Evolutionary conservation across 2,797 vertebrate species (phyloP).

Genomic region (Pteropus rufus): DNA sequence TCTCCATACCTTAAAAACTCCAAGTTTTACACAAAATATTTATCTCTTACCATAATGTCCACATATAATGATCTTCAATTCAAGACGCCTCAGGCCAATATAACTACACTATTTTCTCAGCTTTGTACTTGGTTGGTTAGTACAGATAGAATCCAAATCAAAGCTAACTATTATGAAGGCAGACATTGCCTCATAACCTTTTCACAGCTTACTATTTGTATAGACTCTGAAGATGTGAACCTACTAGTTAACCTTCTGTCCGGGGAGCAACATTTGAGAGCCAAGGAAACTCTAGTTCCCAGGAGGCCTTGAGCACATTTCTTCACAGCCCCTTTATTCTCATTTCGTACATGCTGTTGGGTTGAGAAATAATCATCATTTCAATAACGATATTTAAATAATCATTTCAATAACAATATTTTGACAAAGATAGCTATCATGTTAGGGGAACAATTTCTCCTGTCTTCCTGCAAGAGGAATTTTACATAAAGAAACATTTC

Average conservation of each 20-base stretch:
- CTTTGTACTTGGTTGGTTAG: background rate
- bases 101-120: background rate
- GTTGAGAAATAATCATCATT: background rate
- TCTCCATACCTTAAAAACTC: background rate
- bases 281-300: background rate
- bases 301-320: background rate
- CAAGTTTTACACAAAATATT: background rate
- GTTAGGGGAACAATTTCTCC: background rate
- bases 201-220: background rate
- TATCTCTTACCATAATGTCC: background rate
- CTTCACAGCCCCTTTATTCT: background rate
- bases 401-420: background rate
- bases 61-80: background rate
- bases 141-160: background rate
- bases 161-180: background rate
- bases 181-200: background rate
- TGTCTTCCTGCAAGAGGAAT: background rate
- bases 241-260: background rate
- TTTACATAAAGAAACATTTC: background rate
- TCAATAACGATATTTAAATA: background rate
- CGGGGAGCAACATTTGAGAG: background rate
- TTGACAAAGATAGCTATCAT: background rate
- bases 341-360: background rate
- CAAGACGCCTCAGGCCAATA: background rate
- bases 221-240: background rate